Evolutionary conservation across 1,140 invertebrate genomes (phyloP), one percentile per base, ranked within the genome.

Genomic region (Lasioglossum albipes): DNA sequence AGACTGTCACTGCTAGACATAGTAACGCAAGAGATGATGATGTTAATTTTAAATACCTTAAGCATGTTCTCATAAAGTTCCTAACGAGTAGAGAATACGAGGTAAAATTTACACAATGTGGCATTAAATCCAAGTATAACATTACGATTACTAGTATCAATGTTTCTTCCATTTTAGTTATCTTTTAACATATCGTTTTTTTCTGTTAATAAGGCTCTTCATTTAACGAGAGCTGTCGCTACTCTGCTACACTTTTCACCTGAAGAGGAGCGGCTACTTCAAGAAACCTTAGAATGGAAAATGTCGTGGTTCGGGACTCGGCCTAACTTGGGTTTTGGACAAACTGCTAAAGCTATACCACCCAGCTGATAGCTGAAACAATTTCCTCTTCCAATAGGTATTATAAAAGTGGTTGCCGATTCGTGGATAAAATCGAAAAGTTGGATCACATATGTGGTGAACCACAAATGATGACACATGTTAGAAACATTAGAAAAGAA

Each of bases 11-110:
- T 88, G 86, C 89, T 75, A 92, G 89, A 69, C 81, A 89, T 16
- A 88, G 79, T 27, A 90, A 83, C 61, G 84, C 88, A 12, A 90
- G 88, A 62, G 95, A 96, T 65, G 95, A 96, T 7, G 96, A 97
- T 86, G 96, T 98, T 61, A 98, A 97, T 92, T 95, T 96, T 88
- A 96, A 97, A 90, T 98, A 98, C 93, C 94, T 98, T 71, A 98
- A 98, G 90, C 97, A 98, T 92, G 97, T 98, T 78, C 95, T 99
- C 72, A 96, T 99, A 9, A 98, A 98, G 90, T 98, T 98, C 92
- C 94, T 98, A 85, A 97, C 97, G 0, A 97, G 97, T 88, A 94
- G 97, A 85, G 97, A 96, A 91, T 94, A 95, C 83, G 96, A 98
- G 95, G 96, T 96, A 87, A 90, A 89, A 12, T 72, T 76, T 75